Evolutionary conservation across 2,888 invertebrate genomes (phyloP), one percentile per base, ranked within the genome.

Genomic region (Eupithecia insigniata): DNA sequence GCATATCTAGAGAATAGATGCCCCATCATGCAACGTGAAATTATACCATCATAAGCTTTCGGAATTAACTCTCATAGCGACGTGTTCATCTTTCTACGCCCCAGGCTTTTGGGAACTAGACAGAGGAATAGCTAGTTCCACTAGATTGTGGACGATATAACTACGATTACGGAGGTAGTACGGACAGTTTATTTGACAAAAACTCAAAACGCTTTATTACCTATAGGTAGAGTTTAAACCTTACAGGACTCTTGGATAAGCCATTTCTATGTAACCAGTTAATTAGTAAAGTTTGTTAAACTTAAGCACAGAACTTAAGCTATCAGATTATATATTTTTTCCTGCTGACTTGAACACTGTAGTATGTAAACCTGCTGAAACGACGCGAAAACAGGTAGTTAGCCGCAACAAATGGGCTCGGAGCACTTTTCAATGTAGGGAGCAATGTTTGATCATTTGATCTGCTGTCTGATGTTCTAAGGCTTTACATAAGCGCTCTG

Each of bases 21-120:
- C 36, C 36, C 22, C 36, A 22, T 60, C 58, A 28, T 36, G n/a
- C 60, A 69, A 64, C 36, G 30, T 66, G 61, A 34, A 66, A 66
- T 72, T 66, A 72, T 39, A 69, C 51, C 22, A 69, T 69, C 66
- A 66, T 22, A 26, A 55, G 55, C 71, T 55, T 61, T 51, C 22
- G 12, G 60, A 55, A 28, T 66, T 51, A 67, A 51, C 55, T 55
- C 28, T 58, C 26, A 64, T 67, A n/a, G 51, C 61, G 65, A 43
- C 65, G 67, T 68, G 67, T 71, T 71, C 65, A 65, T 68, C 58
- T 65, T 58, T 65, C 67, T 55, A 55, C 12, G 55, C 55, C 26
- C 14, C 55, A 26, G 55, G 55, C 55, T 55, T 22, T 14, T 26
- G 22, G 55, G 1, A 10, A 26, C 22, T 14, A 26, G 26, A 26